Evolutionary conservation across 1,140 invertebrate species (phyloP).

Genomic region (Ladona fulva): DNA sequence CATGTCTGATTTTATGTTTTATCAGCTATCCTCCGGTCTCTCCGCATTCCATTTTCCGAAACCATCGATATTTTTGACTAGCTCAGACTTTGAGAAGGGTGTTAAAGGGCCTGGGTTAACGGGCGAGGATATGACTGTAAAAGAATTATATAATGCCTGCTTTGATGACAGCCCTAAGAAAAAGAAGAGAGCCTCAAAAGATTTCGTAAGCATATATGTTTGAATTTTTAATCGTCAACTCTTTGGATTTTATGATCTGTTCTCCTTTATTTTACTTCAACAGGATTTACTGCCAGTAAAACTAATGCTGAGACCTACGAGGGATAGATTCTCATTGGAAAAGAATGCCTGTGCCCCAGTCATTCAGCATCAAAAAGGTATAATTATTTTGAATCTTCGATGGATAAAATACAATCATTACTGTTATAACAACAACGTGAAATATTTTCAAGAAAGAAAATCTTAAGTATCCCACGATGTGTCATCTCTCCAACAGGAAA

Average conservation of each 20-base stretch:
- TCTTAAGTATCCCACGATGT: too few species aligned
- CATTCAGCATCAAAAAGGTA: conserved; percentile 6
- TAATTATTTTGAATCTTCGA: neutral
- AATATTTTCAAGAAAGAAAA: too few species aligned
- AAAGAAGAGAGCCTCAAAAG: neutral
- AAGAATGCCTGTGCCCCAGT: neutral
- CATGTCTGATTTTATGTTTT: neutral
- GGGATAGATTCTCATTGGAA: neutral
- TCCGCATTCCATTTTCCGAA: neutral
- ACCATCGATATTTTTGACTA: neutral
- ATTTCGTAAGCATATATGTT: neutral
- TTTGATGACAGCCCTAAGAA: neutral
- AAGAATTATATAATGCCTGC: neutral
- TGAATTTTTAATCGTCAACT: neutral
- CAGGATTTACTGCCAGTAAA: neutral
- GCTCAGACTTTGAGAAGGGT: neutral
- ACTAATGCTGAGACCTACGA: neutral
- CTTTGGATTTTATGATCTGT: too few species aligned
- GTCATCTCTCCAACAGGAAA: neutral
- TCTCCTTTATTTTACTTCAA: too few species aligned
- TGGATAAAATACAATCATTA: too few species aligned
- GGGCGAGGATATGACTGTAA: neutral
- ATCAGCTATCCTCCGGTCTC: neutral
- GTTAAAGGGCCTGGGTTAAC: neutral
- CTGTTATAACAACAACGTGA: too few species aligned